These are phyloP conservation scores for Nothoprocta perdicaria DNA, from an alignment of 2,113 vertebrate genomes.

Conservation along the genomic window DNA sequence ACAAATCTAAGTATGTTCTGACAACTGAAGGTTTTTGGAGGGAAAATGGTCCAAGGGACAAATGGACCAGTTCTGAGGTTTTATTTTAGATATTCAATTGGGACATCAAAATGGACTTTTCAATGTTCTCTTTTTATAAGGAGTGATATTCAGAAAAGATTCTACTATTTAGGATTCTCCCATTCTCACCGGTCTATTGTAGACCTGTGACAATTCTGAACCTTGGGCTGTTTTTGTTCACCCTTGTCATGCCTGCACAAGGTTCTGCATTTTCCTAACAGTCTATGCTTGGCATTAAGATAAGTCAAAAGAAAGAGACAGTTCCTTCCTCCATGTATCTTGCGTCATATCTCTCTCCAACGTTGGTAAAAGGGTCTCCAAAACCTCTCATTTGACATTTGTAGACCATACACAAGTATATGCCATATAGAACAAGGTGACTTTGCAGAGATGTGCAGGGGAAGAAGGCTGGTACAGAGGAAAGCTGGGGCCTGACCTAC, in stretches of 20 bases:
- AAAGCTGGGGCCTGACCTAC: not conserved
- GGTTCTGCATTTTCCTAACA: not conserved
- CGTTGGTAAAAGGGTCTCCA: not conserved
- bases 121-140: not conserved
- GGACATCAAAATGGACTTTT: not conserved
- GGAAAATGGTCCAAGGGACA: not conserved
- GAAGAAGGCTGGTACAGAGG: not conserved
- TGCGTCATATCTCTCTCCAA: not conserved
- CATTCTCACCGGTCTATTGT: not conserved
- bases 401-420: not conserved
- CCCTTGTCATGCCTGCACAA: not conserved
- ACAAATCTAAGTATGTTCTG: not conserved
- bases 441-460: not conserved
- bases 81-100: not conserved
- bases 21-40: not conserved
- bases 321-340: not conserved
- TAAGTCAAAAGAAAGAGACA: not conserved
- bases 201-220: not conserved
- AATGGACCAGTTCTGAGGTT: not conserved
- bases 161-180: not conserved
- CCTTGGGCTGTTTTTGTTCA: not conserved
- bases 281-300: not conserved
- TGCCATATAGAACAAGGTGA: not conserved
- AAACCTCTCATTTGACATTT: not conserved
- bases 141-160: not conserved